Evolutionary conservation across 2,888 invertebrate species (phyloP).

Genomic region (Drosophila fulvimacula): DNA sequence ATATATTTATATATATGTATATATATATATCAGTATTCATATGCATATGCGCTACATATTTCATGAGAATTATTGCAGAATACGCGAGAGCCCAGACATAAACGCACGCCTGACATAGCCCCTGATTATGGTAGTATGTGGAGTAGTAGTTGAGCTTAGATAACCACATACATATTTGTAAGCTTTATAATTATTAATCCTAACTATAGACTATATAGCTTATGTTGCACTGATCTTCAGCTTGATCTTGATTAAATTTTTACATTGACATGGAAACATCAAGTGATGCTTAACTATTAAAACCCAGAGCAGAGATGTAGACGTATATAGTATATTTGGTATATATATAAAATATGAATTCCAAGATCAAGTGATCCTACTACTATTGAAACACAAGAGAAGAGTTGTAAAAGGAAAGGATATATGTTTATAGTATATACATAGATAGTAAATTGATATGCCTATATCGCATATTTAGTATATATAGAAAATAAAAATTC

Average conservation of each 20-base stretch:
- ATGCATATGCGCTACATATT: conserved; percentile 1
- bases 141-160: background rate
- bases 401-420: background rate
- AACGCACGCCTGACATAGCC: background rate
- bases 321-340: too few relatives aligned
- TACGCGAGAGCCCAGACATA: background rate
- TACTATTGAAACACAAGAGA: background rate
- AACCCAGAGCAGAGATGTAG: too few relatives aligned
- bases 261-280: background rate
- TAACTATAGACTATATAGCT: background rate
- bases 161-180: background rate
- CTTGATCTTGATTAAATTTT: background rate
- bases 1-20: background rate
- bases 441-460: too few relatives aligned
- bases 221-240: background rate
- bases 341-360: too few relatives aligned
- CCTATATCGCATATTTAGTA: background rate
- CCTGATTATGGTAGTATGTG: background rate
- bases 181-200: background rate
- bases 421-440: background rate
- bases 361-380: background rate
- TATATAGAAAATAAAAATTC: too few relatives aligned
- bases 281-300: too few relatives aligned
- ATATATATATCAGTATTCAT: too few relatives aligned
- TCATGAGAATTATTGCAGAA: conserved; percentile 2